Evolutionary conservation across 2,888 invertebrate species (phyloP), one percentile per base, ranked within the genome.

Genomic region (Chesias legatella): DNA sequence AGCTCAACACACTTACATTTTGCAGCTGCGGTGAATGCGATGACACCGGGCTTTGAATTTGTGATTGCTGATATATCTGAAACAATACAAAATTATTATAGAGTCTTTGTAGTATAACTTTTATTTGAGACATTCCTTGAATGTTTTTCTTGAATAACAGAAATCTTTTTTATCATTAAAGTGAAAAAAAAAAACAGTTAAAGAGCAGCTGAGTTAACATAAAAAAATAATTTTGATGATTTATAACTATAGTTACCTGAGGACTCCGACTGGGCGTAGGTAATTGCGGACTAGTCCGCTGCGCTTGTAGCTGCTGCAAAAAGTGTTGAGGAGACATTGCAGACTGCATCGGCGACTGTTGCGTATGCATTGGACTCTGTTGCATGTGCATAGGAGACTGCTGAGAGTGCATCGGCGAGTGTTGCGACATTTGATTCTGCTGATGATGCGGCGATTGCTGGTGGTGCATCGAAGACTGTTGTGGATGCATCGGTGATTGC

Each of bases 21-120:
- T 88, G 88, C 46, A 88, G 56, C 48, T 89, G 88, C 1, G 88
- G 88, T 1, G 88, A 88, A 54, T 88, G 86, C 1, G 88, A 84
- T 3, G 88, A 64, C 3, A 81, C 88, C 1, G 88, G 88, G 54
- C 88, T 88, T 58, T 82, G 86, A 28, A 88, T 86, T 69, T 86
- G 88, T 40, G 84, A 81, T 57, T 88, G 88, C 52, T 88, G 86
- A 53, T 88, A 88, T 40, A 88, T 86, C 86, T 86, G 67, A 7
- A 42, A 33, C 9, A 39, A 22, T 17, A 11, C 30, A 17, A 10
- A 26, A 31, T 10, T 31, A 27, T 17, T 10, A 27, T 23, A 24
- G n/a, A n/a, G n/a, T 17, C 13, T 17, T 17, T 17, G 13, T 2
- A 17, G 13, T 7, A 22, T 36, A n/a, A n/a, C n/a, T n/a, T n/a